Evolutionary conservation across 30 jellyfish, hydroid and myxozoan species (phyloP), one percentile per base, ranked within the genome.

Genomic region (Hydractinia symbiolongicarpus): DNA sequence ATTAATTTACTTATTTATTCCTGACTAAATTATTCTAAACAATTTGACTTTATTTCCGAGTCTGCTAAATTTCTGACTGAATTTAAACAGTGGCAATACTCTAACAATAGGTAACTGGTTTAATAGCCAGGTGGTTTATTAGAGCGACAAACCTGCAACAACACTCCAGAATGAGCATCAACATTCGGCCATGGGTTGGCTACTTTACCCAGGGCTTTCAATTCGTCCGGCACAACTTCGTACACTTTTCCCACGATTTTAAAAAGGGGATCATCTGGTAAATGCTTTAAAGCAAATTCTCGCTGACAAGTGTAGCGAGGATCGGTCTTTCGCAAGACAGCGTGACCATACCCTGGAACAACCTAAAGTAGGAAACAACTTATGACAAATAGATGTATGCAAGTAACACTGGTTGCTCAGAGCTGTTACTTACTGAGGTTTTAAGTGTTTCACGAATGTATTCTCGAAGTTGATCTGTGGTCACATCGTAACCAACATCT

Each of bases 101-200:
- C 44, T 30, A 30, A 30, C 1, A 30, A 1, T 30, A 30, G 44
- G 44, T 2, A 30, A 30, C 44, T 30, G 44, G 44, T 30, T 30
- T 30, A 30, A 1, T 30, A 30, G 44, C 44, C 1, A 30, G 44
- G 44, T 30, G 44, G 44, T 0, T 30, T 0, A 30, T 30, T 30
- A 30, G 2, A 30, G 44, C 44, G 44, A 30, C 81, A 11, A 64
- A 88, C 97, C 95, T 95, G 96, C 58, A 95, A 81, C 7, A 87
- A 82, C 21, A 87, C 97, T 4, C 99, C 99, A 19, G 99, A 95
- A 61, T 88, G 97, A 9, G 97, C 99, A 88, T 95, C 99, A 78
- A 95, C 99, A 83, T 95, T 95, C 8, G 99, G 99, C 97, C 97
- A 95, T 72, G 99, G 99, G 74, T 95, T 95, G 52, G 96, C 94